Evolutionary conservation across 2,888 invertebrate species (phyloP), one percentile per base, ranked within the genome.

Genomic region (Meteorus cinctellus): DNA sequence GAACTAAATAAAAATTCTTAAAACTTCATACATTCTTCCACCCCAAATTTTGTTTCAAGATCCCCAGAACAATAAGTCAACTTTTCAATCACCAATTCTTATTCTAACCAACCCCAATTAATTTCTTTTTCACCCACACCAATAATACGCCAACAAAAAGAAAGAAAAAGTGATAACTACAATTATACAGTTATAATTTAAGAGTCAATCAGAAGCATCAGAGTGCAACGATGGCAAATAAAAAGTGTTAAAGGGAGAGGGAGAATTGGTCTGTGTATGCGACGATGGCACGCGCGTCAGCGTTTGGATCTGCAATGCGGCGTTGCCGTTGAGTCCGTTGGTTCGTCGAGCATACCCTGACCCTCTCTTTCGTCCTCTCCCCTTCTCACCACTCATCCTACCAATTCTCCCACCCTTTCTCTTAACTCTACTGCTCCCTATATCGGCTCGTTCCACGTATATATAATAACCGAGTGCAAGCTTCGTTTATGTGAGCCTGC

Each of bases 241-340:
- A 24, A 34, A 41, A 12, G 41, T 45, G 74, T 8, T 5, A 63
- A 45, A 27, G 48, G 16, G n/a, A 48, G 48, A 16, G 48, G 14
- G 48, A 48, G 48, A n/a, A 4, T 5, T 55, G 8, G 59, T 72
- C 76, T 77, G 81, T 77, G 70, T 75, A 60, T 71, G 45, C 71
- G 66, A 70, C 68, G 36, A 69, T 74, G 62, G 74, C 63, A 65
- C 72, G 59, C 86, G 84, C 86, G 87, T 86, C 86, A 87, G 85
- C 86, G 84, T 85, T 84, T 83, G 85, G 86, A 89, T 88, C 89
- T 86, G 89, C 89, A 89, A 89, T 89, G 89, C 89, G 89, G 89
- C 86, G 87, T 86, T 87, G 86, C 88, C 87, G 85, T 81, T 81
- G 80, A 85, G 79, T 84, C 83, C 81, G 84, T 85, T 83, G 82